Evolutionary conservation across 2,888 invertebrate species (phyloP), one percentile per base, ranked within the genome.

Genomic region (Platycheirus albimanus): DNA sequence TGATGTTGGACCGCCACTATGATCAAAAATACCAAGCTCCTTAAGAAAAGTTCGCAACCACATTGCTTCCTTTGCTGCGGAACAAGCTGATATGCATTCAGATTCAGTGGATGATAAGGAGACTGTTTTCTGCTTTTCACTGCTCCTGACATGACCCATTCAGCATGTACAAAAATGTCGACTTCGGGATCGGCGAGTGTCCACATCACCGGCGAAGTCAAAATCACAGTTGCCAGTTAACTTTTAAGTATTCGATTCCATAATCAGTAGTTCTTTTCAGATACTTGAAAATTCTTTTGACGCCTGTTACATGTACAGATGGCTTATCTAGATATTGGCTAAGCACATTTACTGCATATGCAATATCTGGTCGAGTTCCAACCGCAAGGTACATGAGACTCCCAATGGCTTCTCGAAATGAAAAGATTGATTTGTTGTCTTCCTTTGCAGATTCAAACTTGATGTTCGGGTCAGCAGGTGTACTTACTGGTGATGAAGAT

Each of bases 401-500:
- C 38, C 56, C 56, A 4, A 45, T 61, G 1, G 45, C 61, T 15
- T 67, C n/a, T 47, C 49, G 13, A 19, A 49, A 64, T 45, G 45
- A 30, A 49, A 41, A 67, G 19, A 1, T 52, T 15, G 11, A 30
- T 0, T 5, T 52, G 5, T 64, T 33, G 3, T 69, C 17, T 24
- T 56, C 24, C 10, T 54, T 69, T 45, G 69, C 19, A 28, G 41
- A 8, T 52, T 67, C 43, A 28, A 67, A 56, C 7, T 56, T 54
- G 33, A 67, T 24, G 33, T 67, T 67, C 13, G 43, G 30, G 38
- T 67, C 52, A 67, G 47, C 47, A 64, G 36, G 49, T 49, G 49
- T 69, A 15, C 24, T 54, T 15, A 47, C 2, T n/a, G 56, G 69
- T 69, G 56, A 69, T 47, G 56, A 54, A 33, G 56, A 33, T 41